Base-by-base conservation (phyloP, 2,797 vertebrate species). In the Podargus strigoides region DNA sequence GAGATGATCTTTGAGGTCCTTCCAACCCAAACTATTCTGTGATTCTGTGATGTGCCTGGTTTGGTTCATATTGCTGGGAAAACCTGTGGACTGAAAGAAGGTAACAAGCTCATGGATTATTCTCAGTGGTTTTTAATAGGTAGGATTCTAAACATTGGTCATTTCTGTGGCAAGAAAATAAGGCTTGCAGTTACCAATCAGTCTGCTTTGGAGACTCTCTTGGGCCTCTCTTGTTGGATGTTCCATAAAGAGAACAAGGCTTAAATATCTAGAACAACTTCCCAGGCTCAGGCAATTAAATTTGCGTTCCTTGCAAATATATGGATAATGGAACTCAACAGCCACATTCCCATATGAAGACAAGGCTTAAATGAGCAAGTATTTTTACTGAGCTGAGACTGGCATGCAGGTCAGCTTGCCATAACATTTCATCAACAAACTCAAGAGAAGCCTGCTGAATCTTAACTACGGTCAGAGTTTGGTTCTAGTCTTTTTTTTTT, bases 21-120 rank as follows among this genome's bases (percentile, higher is more conserved):
- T n/a, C n/a, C n/a, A n/a, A n/a, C n/a, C n/a, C n/a, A n/a, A n/a
- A n/a, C n/a, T n/a, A n/a, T n/a, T n/a, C n/a, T n/a, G n/a, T n/a
- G n/a, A n/a, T n/a, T n/a, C n/a, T n/a, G n/a, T n/a, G n/a, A 19
- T 3, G 0, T 70, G 14, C 15, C 37, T 32, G 1, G 27, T 30
- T 41, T 68, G 24, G 7, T 24, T 86, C 23, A 37, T 4, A 44
- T 23, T 14, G 7, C 42, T 22, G 7, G 4, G 1, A 81, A 53
- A 52, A 46, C 5, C 21, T 70, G 15, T 16, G 39, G 32, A 56
- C 7, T 55, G 27, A 55, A 66, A 94, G 34, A 37, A n/a, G 42
- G 16, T 36, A 93, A 73, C 13, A 44, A 36, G 7, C 7, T 23
- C 12, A 32, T 13, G 3, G 12, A 56, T 14, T 87, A 27, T 9